A percentile compares a stretch with the other conserved stretches of the same genome.
These are phyloP conservation scores for Strigamia transsilvanica DNA, from an alignment of 2,888 invertebrate genomes.

Conservation along the genomic window DNA sequence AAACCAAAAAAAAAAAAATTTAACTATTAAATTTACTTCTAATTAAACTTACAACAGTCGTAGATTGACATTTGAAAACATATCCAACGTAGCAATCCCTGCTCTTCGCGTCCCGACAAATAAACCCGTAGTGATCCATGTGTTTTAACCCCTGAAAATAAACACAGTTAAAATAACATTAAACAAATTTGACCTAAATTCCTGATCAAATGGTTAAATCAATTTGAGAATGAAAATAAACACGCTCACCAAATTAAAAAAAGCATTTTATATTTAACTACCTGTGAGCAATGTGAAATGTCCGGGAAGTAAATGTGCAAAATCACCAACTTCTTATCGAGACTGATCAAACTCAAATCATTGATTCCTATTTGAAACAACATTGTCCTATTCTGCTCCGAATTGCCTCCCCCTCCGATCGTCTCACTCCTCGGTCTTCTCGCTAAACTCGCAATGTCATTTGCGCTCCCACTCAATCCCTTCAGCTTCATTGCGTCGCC, in stretches of 20 bases:
- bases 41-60: constrained; percentile 63
- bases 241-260: not conserved
- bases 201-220: not conserved
- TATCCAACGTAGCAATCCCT: constrained; percentile 80
- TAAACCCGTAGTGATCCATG: constrained; percentile 91
- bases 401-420: not conserved
- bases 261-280: constrained; percentile 60
- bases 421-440: constrained; percentile 43
- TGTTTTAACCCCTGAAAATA: constrained; percentile 74
- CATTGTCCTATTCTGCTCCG: constrained; percentile 90
- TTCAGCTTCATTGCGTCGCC: not conserved
- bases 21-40: not conserved
- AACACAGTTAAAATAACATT: not conserved
- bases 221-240: constrained; percentile 48
- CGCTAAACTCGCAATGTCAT: not conserved
- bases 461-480: constrained; percentile 24
- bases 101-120: constrained; percentile 76
- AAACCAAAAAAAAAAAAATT: not conserved
- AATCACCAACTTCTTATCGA: constrained; percentile 88
- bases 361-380: constrained; percentile 85
- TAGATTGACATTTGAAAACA: constrained; percentile 88
- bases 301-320: constrained; percentile 88
- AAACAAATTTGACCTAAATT: constrained; percentile 22
- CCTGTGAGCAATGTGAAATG: constrained; percentile 84
- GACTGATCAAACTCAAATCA: constrained; percentile 89